Percentiles rank a stretch among this genome's conserved stretches.
These are phyloP conservation scores for Neuroscelio doddi DNA, from an alignment of 2,888 invertebrate genomes.

Conservation along the genomic window DNA sequence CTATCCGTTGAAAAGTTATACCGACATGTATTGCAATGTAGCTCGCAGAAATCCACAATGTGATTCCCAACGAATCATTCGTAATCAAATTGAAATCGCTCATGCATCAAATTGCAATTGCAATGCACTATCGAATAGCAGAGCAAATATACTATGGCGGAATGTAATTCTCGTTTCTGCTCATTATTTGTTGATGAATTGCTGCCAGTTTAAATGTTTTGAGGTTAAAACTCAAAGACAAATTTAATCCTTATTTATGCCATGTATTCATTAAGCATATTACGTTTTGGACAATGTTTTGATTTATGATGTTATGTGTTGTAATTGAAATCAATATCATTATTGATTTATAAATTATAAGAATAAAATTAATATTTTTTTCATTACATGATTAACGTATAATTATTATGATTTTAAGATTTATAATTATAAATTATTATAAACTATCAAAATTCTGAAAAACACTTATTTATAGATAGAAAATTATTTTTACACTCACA, in stretches of 20 bases:
- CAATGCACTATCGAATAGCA: constrained; percentile 13
- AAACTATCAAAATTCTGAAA: too few relatives aligned
- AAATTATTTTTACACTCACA: too few relatives aligned
- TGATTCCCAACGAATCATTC: constrained; percentile 14
- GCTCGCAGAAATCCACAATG: constrained; percentile 11
- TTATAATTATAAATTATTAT: too few relatives aligned
- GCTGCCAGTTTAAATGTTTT: constrained; percentile 2
- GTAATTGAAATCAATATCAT: too few relatives aligned
- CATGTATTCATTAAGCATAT: too few relatives aligned
- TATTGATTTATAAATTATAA: too few relatives aligned
- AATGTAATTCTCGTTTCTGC: constrained; percentile 16
- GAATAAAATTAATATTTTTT: too few relatives aligned
- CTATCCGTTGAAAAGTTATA: constrained; percentile 7
- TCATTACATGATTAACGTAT: too few relatives aligned
- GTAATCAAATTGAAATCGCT: constrained; percentile 15
- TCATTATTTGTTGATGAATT: constrained; percentile 17
- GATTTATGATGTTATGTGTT: too few relatives aligned
- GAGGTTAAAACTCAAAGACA: constrained; percentile 13
- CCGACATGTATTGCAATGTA: constrained; percentile 1
- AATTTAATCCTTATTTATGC: constrained; percentile 12
- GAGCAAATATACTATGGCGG: constrained; percentile 9
- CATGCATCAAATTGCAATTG: constrained; percentile 17
- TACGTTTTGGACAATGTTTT: too few relatives aligned
- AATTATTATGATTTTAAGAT: too few relatives aligned
- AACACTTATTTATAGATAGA: too few relatives aligned